phyloP scores from a whole-genome alignment of 37 sponge, comb jelly and placozoan genomes.

The Axinella damicornis region DNA sequence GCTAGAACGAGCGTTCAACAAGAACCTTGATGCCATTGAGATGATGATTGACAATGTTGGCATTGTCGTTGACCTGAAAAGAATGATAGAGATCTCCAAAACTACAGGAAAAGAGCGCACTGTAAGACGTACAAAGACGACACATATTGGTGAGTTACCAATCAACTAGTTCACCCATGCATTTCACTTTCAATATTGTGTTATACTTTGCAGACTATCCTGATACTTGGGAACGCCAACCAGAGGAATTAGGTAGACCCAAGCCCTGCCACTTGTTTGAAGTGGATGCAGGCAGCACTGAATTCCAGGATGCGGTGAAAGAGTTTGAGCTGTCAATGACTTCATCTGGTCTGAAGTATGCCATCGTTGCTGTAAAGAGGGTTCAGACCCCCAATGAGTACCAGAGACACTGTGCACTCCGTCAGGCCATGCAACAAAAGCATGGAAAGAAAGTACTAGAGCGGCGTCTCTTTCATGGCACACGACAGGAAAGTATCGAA shows the following conservation, averaged over 20 bases:
- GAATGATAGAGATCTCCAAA: constrained; percentile 29
- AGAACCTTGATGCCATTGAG: constrained; percentile 16
- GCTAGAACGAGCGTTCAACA: constrained; percentile 35
- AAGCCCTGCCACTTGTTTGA: constrained; percentile 14
- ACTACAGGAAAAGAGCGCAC: background rate
- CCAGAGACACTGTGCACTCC: constrained; percentile 10
- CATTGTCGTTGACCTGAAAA: constrained; percentile 6
- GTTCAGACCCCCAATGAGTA: constrained; percentile 61
- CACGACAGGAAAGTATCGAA: background rate
- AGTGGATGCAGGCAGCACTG: constrained; percentile 5
- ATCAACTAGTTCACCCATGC: too few relatives aligned
- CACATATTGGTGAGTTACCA: background rate
- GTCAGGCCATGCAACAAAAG: background rate
- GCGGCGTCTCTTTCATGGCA: constrained; percentile 67
- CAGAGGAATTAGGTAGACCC: constrained; percentile 23
- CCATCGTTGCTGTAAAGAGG: constrained; percentile 26
- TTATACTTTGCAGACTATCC: constrained; percentile 31
- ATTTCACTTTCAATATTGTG: too few relatives aligned
- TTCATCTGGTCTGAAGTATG: background rate
- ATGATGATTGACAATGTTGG: constrained; percentile 5
- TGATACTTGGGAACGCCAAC: constrained; percentile 33
- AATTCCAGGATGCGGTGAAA: constrained; percentile 37
- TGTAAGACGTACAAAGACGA: constrained; percentile 1
- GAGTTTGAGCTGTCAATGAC: constrained; percentile 40
- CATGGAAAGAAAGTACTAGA: constrained; percentile 5